phyloP scores from a whole-genome alignment of 2,888 invertebrate genomes.

The Orgyia antiqua region DNA sequence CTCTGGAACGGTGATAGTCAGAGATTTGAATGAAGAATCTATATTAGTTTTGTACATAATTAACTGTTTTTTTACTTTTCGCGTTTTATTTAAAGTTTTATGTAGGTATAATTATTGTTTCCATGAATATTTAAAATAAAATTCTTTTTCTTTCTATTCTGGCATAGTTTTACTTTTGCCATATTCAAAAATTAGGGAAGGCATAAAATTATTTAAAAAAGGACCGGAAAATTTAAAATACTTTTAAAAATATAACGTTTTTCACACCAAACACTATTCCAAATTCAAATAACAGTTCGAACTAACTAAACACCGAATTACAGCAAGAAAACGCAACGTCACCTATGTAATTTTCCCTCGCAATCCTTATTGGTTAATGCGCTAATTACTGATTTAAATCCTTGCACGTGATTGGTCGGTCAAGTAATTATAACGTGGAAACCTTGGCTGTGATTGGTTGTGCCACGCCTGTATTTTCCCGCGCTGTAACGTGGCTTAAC shows the following conservation, averaged over 20 bases:
- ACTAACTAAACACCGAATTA: conserved; percentile 31
- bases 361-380: conserved; percentile 38
- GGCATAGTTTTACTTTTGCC: too few relatives aligned
- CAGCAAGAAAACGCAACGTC: conserved; percentile 27
- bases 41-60: too few relatives aligned
- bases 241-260: neutral
- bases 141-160: too few relatives aligned
- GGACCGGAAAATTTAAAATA: too few relatives aligned
- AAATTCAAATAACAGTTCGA: conserved; percentile 18
- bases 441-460: conserved; percentile 47
- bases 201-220: too few relatives aligned
- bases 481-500: conserved; percentile 26
- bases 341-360: conserved; percentile 31
- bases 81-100: too few relatives aligned
- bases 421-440: conserved; percentile 32
- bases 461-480: conserved; percentile 54
- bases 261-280: conserved; percentile 9
- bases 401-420: conserved; percentile 45
- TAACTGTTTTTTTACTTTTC: too few relatives aligned
- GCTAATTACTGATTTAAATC: conserved; percentile 42
- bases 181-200: too few relatives aligned
- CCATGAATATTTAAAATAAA: too few relatives aligned
- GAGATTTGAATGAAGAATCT: too few relatives aligned
- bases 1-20: too few relatives aligned
- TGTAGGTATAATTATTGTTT: too few relatives aligned